A percentile compares a stretch with the other conserved stretches of the same genome.
Evolutionary conservation across 2,797 vertebrate species (phyloP).

Genomic region (Emys orbicularis): DNA sequence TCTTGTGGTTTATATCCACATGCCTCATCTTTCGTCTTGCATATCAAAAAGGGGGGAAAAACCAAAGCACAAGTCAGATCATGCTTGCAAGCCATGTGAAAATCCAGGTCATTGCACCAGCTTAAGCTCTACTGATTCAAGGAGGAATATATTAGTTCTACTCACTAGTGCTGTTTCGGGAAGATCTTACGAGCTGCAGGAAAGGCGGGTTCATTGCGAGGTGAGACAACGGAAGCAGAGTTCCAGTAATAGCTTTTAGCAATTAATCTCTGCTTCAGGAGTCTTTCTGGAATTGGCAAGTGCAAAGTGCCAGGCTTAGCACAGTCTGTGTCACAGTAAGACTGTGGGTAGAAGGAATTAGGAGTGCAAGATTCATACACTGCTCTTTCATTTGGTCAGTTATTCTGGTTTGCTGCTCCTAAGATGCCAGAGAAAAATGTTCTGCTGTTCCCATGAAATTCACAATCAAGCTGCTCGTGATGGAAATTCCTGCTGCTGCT

Average conservation of each 20-base stretch:
- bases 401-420: background rate
- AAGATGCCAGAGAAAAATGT: background rate
- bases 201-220: background rate
- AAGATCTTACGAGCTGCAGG: too few relatives aligned
- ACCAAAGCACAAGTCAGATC: background rate
- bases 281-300: background rate
- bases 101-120: accelerated
- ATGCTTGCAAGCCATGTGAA: accelerated
- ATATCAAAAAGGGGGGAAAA: accelerated
- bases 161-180: background rate
- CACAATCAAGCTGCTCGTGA: background rate
- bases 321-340: background rate
- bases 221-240: background rate
- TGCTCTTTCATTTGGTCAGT: background rate
- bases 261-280: background rate
- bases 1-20: background rate
- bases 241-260: background rate
- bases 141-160: background rate
- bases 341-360: background rate
- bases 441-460: background rate
- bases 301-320: background rate
- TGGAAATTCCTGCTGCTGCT: background rate
- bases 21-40: background rate
- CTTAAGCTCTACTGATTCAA: background rate
- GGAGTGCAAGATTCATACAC: too few relatives aligned